Evolutionary conservation across 2,113 vertebrate genomes (phyloP).

Genomic region (Pagrus major): DNA sequence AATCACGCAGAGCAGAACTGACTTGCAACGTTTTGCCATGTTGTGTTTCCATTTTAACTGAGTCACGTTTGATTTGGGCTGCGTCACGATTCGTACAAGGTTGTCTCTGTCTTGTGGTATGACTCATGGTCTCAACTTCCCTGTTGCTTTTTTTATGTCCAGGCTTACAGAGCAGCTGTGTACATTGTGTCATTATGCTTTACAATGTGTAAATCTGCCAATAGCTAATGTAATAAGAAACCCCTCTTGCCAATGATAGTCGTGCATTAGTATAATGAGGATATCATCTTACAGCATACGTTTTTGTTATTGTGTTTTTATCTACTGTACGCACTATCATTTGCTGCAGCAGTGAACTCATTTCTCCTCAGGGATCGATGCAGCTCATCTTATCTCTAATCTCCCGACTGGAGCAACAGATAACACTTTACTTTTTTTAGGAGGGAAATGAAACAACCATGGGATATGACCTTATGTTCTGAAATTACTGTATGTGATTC

Average conservation of each 20-base stretch:
- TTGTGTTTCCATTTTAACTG: slow-evolving; percentile 40
- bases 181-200: slow-evolving; percentile 27
- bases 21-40: slow-evolving; percentile 40
- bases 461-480: slow-evolving; percentile 30
- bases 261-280: slow-evolving; percentile 35
- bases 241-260: slow-evolving; percentile 20
- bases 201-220: slow-evolving; percentile 33
- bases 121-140: slow-evolving; percentile 25
- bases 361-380: slow-evolving; percentile 22
- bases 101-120: slow-evolving; percentile 29
- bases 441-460: not conserved
- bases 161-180: slow-evolving; percentile 32
- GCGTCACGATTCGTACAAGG: slow-evolving; percentile 12
- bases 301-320: slow-evolving; percentile 41
- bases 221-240: slow-evolving; percentile 36
- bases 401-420: slow-evolving; percentile 7
- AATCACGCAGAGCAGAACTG: slow-evolving; percentile 43
- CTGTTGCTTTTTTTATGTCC: not conserved
- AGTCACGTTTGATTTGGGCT: slow-evolving; percentile 49
- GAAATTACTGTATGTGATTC: slow-evolving; percentile 28
- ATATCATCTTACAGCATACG: slow-evolving; percentile 27
- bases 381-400: slow-evolving; percentile 17
- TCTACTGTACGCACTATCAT: slow-evolving; percentile 7
- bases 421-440: slow-evolving; percentile 10
- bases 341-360: slow-evolving; percentile 10